phyloP scores from a whole-genome alignment of 2,797 vertebrate genomes.

The Masticophis lateralis region DNA sequence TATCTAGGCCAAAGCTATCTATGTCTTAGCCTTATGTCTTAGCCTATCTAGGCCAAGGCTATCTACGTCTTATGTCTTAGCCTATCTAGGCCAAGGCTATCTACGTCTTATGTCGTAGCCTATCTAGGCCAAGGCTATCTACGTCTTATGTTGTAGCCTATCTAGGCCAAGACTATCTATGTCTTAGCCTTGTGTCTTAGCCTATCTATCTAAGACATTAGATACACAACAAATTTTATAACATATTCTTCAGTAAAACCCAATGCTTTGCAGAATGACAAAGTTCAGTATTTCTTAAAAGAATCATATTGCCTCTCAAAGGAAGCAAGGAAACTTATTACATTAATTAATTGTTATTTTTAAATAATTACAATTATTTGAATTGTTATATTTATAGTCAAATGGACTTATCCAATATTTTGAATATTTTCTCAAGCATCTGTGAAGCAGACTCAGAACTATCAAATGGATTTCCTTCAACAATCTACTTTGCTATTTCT shows the following conservation, averaged over 20 bases:
- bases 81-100: too few relatives aligned
- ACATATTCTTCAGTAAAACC: neutral
- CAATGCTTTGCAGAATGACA: neutral
- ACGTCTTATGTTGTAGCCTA: too few relatives aligned
- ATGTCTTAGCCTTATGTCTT: too few relatives aligned
- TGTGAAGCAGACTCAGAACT: neutral
- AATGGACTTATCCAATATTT: neutral
- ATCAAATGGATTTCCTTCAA: neutral
- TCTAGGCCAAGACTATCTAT: too few relatives aligned
- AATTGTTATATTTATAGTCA: neutral
- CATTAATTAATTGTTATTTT: neutral
- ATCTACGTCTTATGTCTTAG: too few relatives aligned
- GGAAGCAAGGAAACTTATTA: neutral
- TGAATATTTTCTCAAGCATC: neutral
- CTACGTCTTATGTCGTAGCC: too few relatives aligned
- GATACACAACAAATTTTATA: neutral
- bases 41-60: too few relatives aligned
- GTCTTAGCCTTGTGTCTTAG: too few relatives aligned
- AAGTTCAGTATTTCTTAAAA: neutral
- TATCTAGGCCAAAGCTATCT: too few relatives aligned
- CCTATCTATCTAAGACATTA: neutral
- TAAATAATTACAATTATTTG: neutral
- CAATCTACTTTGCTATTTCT: neutral
- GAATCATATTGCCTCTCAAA: neutral
- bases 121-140: too few relatives aligned